phyloP scores from a whole-genome alignment of 2,113 vertebrate species.

The Notothenia coriiceps region DNA sequence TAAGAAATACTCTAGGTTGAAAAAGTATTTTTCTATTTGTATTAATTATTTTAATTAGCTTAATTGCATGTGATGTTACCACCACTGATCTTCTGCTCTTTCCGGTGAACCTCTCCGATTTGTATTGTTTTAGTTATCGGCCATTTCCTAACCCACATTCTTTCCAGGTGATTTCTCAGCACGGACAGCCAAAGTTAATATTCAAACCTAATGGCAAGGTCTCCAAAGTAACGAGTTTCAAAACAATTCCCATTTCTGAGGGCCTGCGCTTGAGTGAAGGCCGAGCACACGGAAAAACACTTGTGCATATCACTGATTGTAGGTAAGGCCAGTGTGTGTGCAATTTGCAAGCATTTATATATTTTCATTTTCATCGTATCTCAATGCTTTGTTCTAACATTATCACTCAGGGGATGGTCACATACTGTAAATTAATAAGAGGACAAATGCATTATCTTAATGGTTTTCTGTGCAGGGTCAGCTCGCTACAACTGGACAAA shows the following conservation, averaged over 20 bases:
- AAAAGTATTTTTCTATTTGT: not conserved
- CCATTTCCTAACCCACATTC: constrained; percentile 6
- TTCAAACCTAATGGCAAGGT: constrained; percentile 71
- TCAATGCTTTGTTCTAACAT: not conserved
- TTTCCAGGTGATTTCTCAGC: constrained; percentile 44
- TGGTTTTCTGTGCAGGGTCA: constrained; percentile 26
- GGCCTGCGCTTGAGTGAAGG: constrained; percentile 44
- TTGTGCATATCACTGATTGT: constrained; percentile 10
- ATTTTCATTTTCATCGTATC: not conserved
- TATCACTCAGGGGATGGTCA: not conserved
- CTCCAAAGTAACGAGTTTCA: constrained; percentile 65
- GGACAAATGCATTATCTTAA: not conserved
- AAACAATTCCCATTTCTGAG: constrained; percentile 64
- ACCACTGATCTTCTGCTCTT: not conserved
- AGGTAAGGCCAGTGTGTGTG: not conserved
- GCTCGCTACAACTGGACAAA: constrained; percentile 40
- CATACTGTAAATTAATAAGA: not conserved
- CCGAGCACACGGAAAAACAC: constrained; percentile 3
- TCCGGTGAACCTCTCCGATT: not conserved
- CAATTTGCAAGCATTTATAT: constrained; percentile 2
- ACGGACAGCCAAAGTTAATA: constrained; percentile 75
- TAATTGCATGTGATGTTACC: not conserved
- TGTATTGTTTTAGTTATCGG: not conserved
- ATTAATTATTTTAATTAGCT: not conserved
- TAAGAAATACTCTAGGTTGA: not conserved